Percentiles rank a stretch among this genome's conserved stretches.
Evolutionary conservation across 2,888 invertebrate genomes (phyloP).

Genomic region (Schizotus pectinicornis): DNA sequence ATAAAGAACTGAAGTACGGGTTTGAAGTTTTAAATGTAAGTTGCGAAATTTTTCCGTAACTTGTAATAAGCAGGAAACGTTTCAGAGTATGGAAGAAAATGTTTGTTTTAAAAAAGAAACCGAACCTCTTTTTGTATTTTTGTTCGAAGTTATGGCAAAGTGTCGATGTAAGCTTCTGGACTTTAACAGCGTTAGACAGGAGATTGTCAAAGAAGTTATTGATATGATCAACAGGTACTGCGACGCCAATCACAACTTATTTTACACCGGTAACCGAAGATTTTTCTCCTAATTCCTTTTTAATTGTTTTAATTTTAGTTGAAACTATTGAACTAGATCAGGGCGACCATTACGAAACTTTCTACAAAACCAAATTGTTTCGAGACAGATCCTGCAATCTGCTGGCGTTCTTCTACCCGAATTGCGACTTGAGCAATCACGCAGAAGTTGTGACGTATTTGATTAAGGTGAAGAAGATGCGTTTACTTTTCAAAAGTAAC

Average conservation of each 20-base stretch:
- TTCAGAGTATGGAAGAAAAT: conserved; percentile 29
- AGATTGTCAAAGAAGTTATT: conserved; percentile 38
- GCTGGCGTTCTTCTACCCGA: conserved; percentile 30
- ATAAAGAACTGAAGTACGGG: conserved; percentile 18
- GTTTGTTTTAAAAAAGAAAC: conserved; percentile 27
- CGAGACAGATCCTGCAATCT: conserved; percentile 16
- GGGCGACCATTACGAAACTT: conserved; percentile 28
- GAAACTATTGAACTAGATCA: conserved; percentile 17
- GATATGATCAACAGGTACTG: conserved; percentile 27
- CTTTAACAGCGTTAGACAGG: conserved; percentile 42
- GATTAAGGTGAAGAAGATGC: conserved; percentile 35
- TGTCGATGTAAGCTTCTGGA: conserved; percentile 46
- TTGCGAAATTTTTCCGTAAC: neutral
- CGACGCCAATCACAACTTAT: neutral
- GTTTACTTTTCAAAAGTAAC: neutral
- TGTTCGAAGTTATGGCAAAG: conserved; percentile 43
- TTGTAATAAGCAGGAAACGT: neutral
- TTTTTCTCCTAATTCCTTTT: neutral
- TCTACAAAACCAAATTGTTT: conserved; percentile 19
- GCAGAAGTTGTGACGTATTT: conserved; percentile 37
- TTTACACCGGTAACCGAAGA: neutral
- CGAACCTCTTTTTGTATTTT: conserved; percentile 24
- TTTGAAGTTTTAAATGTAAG: conserved; percentile 33
- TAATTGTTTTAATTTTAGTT: conserved; percentile 18
- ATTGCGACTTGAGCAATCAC: conserved; percentile 37